These are phyloP conservation scores for Phalloptychus januarius DNA, from an alignment of 2,797 vertebrate species.

Conservation along the genomic window DNA sequence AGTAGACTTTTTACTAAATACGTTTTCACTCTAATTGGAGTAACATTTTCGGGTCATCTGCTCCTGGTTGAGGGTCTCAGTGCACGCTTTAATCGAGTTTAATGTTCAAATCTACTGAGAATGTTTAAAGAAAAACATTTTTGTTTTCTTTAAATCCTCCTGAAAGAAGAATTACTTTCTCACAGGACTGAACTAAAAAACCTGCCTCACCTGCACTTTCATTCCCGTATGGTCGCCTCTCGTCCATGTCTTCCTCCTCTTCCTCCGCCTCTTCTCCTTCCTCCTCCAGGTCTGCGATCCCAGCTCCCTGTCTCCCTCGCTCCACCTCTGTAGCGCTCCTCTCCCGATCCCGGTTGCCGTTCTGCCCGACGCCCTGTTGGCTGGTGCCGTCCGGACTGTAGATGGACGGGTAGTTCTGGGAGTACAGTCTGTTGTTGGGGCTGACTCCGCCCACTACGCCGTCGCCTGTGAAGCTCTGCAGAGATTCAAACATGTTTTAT, in stretches of 20 bases:
- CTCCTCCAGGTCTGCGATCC: conserved; percentile 75
- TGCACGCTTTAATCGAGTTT: not conserved
- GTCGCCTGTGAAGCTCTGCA: conserved; percentile 71
- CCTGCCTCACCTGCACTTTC: conserved; percentile 73
- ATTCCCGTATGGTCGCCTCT: conserved; percentile 68
- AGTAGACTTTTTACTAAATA: too few relatives aligned
- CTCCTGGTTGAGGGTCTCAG: not conserved
- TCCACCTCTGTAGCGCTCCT: conserved; percentile 57
- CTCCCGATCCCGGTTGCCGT: conserved; percentile 68
- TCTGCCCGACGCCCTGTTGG: conserved; percentile 56
- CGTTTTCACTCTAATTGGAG: too few relatives aligned
- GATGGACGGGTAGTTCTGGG: conserved; percentile 87
- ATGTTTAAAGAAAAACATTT: not conserved
- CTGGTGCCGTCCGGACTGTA: conserved; percentile 69
- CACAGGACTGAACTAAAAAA: not conserved
- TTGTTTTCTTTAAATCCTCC: not conserved
- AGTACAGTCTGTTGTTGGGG: conserved; percentile 75
- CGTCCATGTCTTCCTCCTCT: conserved; percentile 81
- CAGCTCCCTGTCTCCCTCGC: conserved; percentile 58
- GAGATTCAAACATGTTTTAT: not conserved
- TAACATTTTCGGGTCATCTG: too few relatives aligned
- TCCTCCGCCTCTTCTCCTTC: conserved; percentile 82
- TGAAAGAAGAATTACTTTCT: not conserved
- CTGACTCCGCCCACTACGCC: conserved; percentile 66
- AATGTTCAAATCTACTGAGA: not conserved